phyloP scores from a whole-genome alignment of 1,140 invertebrate genomes.

The Drosophila carrolli region DNA sequence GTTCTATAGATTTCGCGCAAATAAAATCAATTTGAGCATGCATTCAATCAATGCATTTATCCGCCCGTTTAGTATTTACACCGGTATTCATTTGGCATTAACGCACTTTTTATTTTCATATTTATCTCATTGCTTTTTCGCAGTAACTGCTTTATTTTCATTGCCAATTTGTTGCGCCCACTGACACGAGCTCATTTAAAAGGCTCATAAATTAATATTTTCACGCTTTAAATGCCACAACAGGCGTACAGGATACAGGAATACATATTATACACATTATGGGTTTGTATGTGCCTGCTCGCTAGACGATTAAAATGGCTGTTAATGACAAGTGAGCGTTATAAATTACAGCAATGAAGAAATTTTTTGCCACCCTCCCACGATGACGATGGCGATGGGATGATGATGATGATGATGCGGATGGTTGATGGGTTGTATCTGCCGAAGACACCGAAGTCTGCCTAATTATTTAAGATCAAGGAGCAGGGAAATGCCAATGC shows the following conservation, averaged over 20 bases:
- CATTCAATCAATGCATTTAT: slow-evolving; percentile 40
- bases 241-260: slow-evolving; percentile 4
- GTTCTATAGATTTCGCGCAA: slow-evolving; percentile 5
- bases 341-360: slow-evolving; percentile 82
- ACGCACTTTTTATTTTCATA: slow-evolving; percentile 60
- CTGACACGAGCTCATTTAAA: slow-evolving; percentile 54
- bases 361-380: slow-evolving; percentile 47
- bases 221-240: slow-evolving; percentile 76
- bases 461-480: slow-evolving; percentile 81
- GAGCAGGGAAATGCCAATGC: slow-evolving; percentile 53
- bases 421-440: slow-evolving; percentile 50
- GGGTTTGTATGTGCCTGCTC: slow-evolving; percentile 25
- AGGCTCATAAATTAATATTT: slow-evolving; percentile 79
- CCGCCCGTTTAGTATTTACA: slow-evolving; percentile 50
- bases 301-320: slow-evolving; percentile 78
- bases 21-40: slow-evolving; percentile 15
- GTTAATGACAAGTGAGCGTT: slow-evolving; percentile 82
- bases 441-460: slow-evolving; percentile 67
- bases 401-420: slow-evolving; percentile 4
- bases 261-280: slow-evolving; percentile 26
- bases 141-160: slow-evolving; percentile 59
- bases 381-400: slow-evolving; percentile 1
- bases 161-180: slow-evolving; percentile 49
- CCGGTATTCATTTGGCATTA: slow-evolving; percentile 47
- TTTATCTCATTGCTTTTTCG: slow-evolving; percentile 44